Conservation (phyloP, 2,888 invertebrate species). For the Acleris emargana region DNA sequence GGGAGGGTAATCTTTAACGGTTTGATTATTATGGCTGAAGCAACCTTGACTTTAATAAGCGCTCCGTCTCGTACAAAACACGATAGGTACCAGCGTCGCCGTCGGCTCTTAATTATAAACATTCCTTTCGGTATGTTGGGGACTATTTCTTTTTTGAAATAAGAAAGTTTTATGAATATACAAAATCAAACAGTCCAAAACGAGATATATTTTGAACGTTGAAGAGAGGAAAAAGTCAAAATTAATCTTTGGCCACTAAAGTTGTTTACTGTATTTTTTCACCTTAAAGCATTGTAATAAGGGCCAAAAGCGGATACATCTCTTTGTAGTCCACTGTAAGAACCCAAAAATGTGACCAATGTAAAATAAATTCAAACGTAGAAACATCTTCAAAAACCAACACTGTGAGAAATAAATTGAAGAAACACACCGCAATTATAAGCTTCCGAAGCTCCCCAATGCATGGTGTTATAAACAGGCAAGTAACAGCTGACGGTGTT, state of each 20-base stretch:
- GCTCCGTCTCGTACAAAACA: conserved; percentile 8
- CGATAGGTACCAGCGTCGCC: conserved; percentile 16
- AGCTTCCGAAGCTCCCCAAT: conserved; percentile 3
- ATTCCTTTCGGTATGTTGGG: conserved; percentile 1
- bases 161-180: neutral
- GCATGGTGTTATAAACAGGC: neutral
- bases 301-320: no score
- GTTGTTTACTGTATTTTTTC: no score
- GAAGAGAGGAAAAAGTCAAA: neutral
- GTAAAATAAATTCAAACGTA: no score
- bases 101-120: conserved; percentile 7
- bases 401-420: conserved; percentile 2
- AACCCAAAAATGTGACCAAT: no score
- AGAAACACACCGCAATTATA: conserved; percentile 26
- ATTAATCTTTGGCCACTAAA: no score
- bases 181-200: neutral
- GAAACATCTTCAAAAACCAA: neutral
- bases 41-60: conserved; percentile 16
- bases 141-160: neutral
- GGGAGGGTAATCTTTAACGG: conserved; percentile 13
- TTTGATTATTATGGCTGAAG: conserved; percentile 8
- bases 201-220: neutral
- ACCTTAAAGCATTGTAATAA: no score
- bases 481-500: conserved; percentile 15
- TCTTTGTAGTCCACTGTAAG: no score